Base-by-base conservation (phyloP, 2,888 invertebrate species). In the Tetragnatha montana region DNA sequence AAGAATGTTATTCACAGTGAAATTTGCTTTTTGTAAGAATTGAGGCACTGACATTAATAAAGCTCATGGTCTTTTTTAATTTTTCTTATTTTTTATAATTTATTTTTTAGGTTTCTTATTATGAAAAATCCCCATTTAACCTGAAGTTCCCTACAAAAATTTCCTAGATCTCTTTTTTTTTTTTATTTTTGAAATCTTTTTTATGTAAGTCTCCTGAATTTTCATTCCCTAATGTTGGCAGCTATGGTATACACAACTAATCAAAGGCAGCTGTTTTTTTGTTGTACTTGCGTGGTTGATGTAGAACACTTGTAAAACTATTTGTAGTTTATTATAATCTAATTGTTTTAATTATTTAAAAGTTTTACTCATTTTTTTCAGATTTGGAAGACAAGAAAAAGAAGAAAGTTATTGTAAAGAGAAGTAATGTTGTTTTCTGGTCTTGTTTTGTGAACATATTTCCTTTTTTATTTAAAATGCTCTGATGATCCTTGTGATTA, bases 301-400 rank as follows among this genome's bases (percentile, higher is more conserved):
- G 14, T 71, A 19, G 75, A 75, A 71, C 8, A 7, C 0, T 21
- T 14, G 17, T 81, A 8, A 3, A 22, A 49, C 14, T 17, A 22
- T 50, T 7, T 1, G 17, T 19, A 50, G 19, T 22, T 17, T 19
- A n/a, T 21, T 68, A 35, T 80, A 8, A 47, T 6, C 47, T 35
- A 69, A 47, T 17, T 81, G n/a, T 50, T 73, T 74, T 60, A 60
- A 14, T 6, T 60, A 4, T 60, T 4, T 60, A 60, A 60, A 60
- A 60, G 60, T 60, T 14, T 35, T 60, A 60, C 0, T 60, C 0
- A 14, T 60, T 82, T 14, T 19, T 74, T 73, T 75, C 47, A 83
- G 83, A 4, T 60, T 19, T 8, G 8, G 83, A 83, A 83, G 83
- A 83, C 22, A 83, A 83, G 47, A 83, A 83, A 60, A 83, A 82